Base-by-base conservation (phyloP, 2,888 invertebrate species). In the Tolmerus cingulatus region DNA sequence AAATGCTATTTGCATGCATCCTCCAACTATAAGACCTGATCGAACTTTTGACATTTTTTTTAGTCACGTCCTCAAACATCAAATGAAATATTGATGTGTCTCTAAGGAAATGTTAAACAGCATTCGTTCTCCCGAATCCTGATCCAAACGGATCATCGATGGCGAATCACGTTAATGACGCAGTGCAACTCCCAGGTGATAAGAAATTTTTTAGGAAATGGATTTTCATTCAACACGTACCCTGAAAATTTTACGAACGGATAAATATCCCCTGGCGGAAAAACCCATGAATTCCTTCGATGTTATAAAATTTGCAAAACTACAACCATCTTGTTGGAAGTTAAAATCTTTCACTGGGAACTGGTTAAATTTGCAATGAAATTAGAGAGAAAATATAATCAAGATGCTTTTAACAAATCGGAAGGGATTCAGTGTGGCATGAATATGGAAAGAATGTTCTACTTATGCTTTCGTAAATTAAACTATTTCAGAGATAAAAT, bases 1-100 rank as follows among this genome's bases (percentile, higher is more conserved):
- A 37, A 19, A 43, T 43, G 16, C 16, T 34, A 16, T 79, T 14
- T 51, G 34, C 37, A 30, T 79, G 51, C 79, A 79, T 66, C 66
- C 23, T 23, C 43, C 43, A 40, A 78, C 46, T 79, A 79, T 46
- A 51, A 55, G 46, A 27, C 9, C 51, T 79, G 79, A 79, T 79
- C 51, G 30, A 79, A 79, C 79, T 79, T 79, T 79, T 51, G 51
- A 79, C 79, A 79, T 79, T 30, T 30, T 79, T 79, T 79, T 46
- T 51, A 79, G 79, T 79, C 79, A 79, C 79, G 55, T 79, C 27
- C 51, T 51, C 79, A 79, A 79, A 79, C 16, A 51, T 79, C 14
- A 79, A 79, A 79, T 79, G 79, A 79, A 79, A 79, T 79, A 79
- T 79, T 79, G 51, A 79, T 51, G 51, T 46, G 46, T 30, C 27